Conservation (phyloP, 2,888 invertebrate species). For the Apamea monoglypha region DNA sequence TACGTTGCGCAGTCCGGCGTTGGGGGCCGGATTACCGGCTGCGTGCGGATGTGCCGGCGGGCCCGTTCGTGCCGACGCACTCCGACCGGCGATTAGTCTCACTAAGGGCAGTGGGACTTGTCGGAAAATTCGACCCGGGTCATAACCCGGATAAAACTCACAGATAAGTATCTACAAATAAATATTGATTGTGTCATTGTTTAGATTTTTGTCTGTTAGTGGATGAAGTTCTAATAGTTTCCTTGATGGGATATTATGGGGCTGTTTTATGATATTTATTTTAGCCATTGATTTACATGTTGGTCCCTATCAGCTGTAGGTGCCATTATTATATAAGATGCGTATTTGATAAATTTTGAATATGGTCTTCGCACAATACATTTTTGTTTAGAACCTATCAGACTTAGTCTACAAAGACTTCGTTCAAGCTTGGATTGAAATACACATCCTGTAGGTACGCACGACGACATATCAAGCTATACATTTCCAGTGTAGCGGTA, state of each 20-base stretch:
- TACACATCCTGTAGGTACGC: neutral
- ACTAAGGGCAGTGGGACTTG: constrained; percentile 79
- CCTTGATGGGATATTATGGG: neutral
- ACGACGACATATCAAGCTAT: too few relatives aligned
- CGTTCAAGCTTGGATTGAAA: constrained; percentile 5
- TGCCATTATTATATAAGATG: neutral
- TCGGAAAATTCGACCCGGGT: constrained; percentile 74
- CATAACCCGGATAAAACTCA: constrained; percentile 74
- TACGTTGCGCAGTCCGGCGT: constrained; percentile 71
- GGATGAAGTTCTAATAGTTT: constrained; percentile 27
- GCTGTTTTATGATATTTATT: constrained; percentile 19
- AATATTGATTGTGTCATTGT: constrained; percentile 65
- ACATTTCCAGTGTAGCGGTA: too few relatives aligned
- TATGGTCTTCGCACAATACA: neutral
- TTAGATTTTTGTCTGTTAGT: constrained; percentile 50
- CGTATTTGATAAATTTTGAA: neutral
- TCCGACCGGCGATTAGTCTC: constrained; percentile 83
- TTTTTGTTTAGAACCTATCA: neutral
- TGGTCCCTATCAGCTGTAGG: neutral
- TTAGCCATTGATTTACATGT: constrained; percentile 11
- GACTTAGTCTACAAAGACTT: neutral
- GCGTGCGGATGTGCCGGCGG: constrained; percentile 78
- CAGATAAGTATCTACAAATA: constrained; percentile 83
- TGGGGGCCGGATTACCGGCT: constrained; percentile 76
- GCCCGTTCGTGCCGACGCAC: constrained; percentile 85